Base-by-base conservation (phyloP, 1,140 invertebrate genomes). In the Mercenaria mercenaria region DNA sequence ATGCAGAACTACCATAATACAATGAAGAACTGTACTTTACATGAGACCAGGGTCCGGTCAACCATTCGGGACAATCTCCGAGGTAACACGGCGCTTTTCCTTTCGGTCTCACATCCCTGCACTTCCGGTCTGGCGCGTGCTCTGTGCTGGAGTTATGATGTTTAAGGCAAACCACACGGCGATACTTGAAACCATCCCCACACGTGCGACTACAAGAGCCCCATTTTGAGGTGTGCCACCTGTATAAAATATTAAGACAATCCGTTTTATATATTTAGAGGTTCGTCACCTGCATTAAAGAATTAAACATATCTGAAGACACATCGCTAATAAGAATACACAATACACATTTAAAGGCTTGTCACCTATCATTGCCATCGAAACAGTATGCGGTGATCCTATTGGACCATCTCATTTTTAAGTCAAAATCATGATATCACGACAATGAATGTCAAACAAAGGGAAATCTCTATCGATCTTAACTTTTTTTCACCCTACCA, bases 171-270 rank as follows among this genome's bases (percentile, higher is more conserved):
- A 76, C 43, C 11, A 89, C 88, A 20, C 81, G 64, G 2, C 88
- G 64, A 72, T 89, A 77, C 32, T 59, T 83, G 37, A 89, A 77
- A 1, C 88, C 88, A 18, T 76, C 69, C 0, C 80, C 88, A 59
- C 88, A 89, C 34, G 88, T 83, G 2, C 80, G 80, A 47, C 88
- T 89, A 37, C 88, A 89, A 20, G 80, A 76, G 10, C 88, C 72
- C 88, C 88, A 89, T 37, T 89, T 89, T 13, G 80, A 89, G 4
- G 72, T 59, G 32, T 83, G 81, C 88, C 88, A 89, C 67, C 88
- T 89, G 67, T 10, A 77, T 29, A 37, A 32, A 8, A 61, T 26
- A 47, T 47, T n/a, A n/a, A n/a, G n/a, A n/a, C n/a, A n/a, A n/a
- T n/a, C n/a, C n/a, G n/a, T n/a, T n/a, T n/a, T n/a, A n/a, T n/a